phyloP scores from a whole-genome alignment of 2,113 vertebrate species.

The Hirundichthys speculiger region DNA sequence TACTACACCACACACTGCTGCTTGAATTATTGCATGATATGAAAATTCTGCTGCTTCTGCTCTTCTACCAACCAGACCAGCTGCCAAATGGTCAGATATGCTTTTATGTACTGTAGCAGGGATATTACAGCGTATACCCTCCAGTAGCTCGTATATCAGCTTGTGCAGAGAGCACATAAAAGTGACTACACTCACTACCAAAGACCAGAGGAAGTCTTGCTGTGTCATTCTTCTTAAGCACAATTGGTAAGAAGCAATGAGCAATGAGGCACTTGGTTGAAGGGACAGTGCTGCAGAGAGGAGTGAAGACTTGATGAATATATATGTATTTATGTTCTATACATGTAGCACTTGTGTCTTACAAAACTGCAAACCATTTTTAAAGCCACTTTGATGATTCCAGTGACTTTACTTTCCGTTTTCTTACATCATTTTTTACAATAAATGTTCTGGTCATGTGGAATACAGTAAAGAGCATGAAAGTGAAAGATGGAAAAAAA shows the following conservation, averaged over 20 bases:
- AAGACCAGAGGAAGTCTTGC: slow-evolving; percentile 19
- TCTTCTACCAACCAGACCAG: slow-evolving; percentile 31
- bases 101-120: slow-evolving; percentile 52
- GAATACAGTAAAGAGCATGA: neutral
- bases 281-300: slow-evolving; percentile 5
- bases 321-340: too few relatives aligned
- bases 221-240: slow-evolving; percentile 11
- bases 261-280: slow-evolving; percentile 2
- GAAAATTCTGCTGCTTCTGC: slow-evolving; percentile 53
- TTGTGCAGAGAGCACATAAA: slow-evolving; percentile 46
- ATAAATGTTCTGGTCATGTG: too few relatives aligned
- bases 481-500: slow-evolving; percentile 5
- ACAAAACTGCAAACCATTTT: neutral
- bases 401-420: slow-evolving; percentile 8
- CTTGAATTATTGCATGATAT: slow-evolving; percentile 46
- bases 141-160: slow-evolving; percentile 54
- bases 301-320: neutral
- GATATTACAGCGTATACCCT: slow-evolving; percentile 28
- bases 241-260: slow-evolving; percentile 16
- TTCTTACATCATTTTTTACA: slow-evolving; percentile 1
- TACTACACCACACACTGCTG: slow-evolving; percentile 21
- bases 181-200: slow-evolving; percentile 33
- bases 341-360: neutral
- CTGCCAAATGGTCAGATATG: slow-evolving; percentile 55
- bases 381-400: slow-evolving; percentile 14